Base-by-base conservation (phyloP, 1,140 invertebrate genomes). In the Belonocnema kinseyi region DNA sequence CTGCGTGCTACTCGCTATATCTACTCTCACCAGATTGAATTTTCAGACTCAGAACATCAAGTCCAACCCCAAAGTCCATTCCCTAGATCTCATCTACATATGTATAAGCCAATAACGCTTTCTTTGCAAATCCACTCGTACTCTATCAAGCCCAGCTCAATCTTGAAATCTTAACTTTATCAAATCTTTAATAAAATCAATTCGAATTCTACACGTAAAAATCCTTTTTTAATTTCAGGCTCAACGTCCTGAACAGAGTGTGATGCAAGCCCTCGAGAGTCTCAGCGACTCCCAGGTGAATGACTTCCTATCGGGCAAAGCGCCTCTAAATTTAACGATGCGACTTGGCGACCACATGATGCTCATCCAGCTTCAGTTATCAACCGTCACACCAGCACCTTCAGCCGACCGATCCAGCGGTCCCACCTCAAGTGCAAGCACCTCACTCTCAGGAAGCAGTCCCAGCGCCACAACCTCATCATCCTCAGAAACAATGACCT, bases 271-370 rank as follows among this genome's bases (percentile, higher is more conserved):
- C 46, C 92, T 98, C 87, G 97, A 98, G 93, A 97, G 96, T 85
- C 92, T 98, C 26, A 98, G 97, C 91, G 97, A 98, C 88, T 96
- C 95, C 75, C 92, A 95, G 93, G 97, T 99, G 76, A 98, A 97
- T 92, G 97, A 98, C 90, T 98, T 99, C 88, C 92, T 99, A 13
- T 97, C 96, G 87, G 97, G 97, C 54, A 97, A 97, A 90, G 97
- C 97, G 40, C 98, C 98, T 16, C 91, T 99, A 33, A 98, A 98
- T 90, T 92, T 99, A 71, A 98, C 97, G 54, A 98, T 98, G 97
- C 94, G 97, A 77, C 92, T 98, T 14, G 97, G 97, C 26, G 97
- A 98, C 88, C 97, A 98, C 91, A 98, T 98, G 96, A 98, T 98
- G 97, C 93, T 98, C 75, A 98, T 99, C 76, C 97, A 98, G 89